Evolutionary conservation across 2,797 vertebrate genomes (phyloP), one percentile per base, ranked within the genome.

Genomic region (Fistularia commersonii): DNA sequence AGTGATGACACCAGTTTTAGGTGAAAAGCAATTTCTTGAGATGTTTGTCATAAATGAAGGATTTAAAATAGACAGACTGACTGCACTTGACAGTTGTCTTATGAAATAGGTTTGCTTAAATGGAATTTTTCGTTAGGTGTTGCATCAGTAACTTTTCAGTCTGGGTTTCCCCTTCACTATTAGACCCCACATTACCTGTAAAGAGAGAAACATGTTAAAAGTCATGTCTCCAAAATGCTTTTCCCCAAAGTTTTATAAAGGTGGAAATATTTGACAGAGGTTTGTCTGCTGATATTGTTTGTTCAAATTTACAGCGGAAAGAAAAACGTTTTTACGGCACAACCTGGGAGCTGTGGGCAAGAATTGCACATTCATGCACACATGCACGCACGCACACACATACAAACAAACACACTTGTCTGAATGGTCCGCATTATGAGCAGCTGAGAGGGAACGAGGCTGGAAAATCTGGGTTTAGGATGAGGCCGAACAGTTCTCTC

Each of bases 351-450:
- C 47, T 61, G 34, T 4, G 35, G 49, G n/a, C 31, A 33, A 42
- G 32, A 42, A 47, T 37, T 46, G 23, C 23, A 23, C 23, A 23
- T 23, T 23, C 23, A 23, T 23, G 23, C 23, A 23, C 23, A 23
- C 23, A 23, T 23, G 23, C 23, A 23, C 23, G 23, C 23, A 23
- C 23, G 23, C 56, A 45, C 47, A 57, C 54, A 49, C 40, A 41
- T 23, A 36, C 44, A 38, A 48, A 6, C 55, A 14, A 3, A 0
- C 36, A 39, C 5, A 44, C 6, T 11, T 41, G 31, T 43, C 34
- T 81, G 61, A 81, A 77, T 72, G 67, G 35, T 50, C 51, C 51
- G 39, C 74, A 60, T 74, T 77, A 77, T 81, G 58, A 64, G 64
- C 41, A 67, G 45, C 36, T 57, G 60, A n/a, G n/a, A n/a, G 57